Conservation (phyloP, 2,113 vertebrate species). For the Psilopsiagon aymara region DNA sequence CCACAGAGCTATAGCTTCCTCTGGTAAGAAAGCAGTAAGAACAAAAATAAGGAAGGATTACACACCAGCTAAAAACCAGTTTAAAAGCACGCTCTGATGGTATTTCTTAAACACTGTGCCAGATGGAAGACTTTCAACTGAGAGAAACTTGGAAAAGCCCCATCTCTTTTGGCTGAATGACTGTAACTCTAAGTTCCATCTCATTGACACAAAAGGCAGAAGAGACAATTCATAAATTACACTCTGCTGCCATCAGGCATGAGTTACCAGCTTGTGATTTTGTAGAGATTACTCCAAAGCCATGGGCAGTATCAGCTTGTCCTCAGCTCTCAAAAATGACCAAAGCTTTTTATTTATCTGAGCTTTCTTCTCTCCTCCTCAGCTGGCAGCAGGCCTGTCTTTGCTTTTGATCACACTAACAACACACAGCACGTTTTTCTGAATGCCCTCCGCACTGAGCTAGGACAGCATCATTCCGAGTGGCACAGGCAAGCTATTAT, state of each 20-base stretch:
- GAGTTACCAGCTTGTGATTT: neutral
- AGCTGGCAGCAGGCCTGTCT: neutral
- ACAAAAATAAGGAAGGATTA: neutral
- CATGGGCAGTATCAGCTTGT: neutral
- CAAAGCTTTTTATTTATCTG: neutral
- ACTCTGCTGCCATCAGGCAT: neutral
- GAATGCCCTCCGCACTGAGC: neutral
- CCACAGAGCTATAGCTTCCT: neutral
- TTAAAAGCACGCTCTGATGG: neutral
- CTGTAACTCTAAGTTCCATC: neutral
- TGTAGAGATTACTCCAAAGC: neutral
- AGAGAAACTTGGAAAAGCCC: conserved; percentile 23
- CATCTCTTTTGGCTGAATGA: neutral
- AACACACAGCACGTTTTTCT: neutral
- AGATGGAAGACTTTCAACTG: conserved; percentile 14
- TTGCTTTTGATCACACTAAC: neutral
- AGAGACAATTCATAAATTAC: conserved; percentile 20
- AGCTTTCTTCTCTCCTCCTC: neutral
- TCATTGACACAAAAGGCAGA: neutral
- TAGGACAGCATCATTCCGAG: neutral
- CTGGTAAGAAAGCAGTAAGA: neutral
- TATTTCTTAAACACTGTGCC: conserved; percentile 1
- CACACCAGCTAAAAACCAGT: neutral
- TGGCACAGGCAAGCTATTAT: neutral
- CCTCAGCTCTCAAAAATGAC: neutral